Conservation (phyloP, 2,113 vertebrate species). For the Dicrurus megarhynchus region DNA sequence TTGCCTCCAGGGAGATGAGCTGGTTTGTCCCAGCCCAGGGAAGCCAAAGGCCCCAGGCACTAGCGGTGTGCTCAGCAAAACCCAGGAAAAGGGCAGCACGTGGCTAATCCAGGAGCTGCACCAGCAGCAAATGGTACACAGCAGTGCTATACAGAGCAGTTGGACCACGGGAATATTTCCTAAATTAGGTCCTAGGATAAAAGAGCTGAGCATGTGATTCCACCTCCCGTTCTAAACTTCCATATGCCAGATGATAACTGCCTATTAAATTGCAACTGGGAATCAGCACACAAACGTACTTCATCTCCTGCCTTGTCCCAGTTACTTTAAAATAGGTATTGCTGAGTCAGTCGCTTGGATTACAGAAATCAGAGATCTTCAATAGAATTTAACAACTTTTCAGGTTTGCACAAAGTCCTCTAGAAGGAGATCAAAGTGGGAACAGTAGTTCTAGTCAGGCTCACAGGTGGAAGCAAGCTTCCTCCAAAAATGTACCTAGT, state of each 20-base stretch:
- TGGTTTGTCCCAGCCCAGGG: not conserved
- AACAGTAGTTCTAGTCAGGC: not conserved
- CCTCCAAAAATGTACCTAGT: not conserved
- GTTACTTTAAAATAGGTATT: conserved; percentile 11
- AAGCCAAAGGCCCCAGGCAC: not conserved
- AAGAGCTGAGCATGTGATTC: conserved; percentile 75
- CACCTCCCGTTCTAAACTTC: conserved; percentile 84
- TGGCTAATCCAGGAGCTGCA: not conserved
- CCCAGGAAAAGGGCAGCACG: not conserved
- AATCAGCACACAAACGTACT: not conserved
- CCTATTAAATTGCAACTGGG: conserved; percentile 1
- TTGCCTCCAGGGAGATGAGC: not conserved
- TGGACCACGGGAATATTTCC: not conserved
- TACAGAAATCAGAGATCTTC: not conserved
- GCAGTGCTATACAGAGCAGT: not conserved
- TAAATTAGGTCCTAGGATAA: not conserved
- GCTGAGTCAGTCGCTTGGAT: conserved; percentile 1
- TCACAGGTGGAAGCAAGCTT: not conserved
- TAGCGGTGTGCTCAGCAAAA: rapidly evolving
- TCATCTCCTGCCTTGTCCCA: conserved; percentile 49
- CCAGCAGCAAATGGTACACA: not conserved
- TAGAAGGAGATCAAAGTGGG: not conserved
- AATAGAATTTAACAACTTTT: not conserved
- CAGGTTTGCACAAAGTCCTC: not conserved
- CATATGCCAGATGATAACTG: conserved; percentile 80